Evolutionary conservation across 2,888 invertebrate genomes (phyloP), one percentile per base, ranked within the genome.

Genomic region (Allacma fusca): DNA sequence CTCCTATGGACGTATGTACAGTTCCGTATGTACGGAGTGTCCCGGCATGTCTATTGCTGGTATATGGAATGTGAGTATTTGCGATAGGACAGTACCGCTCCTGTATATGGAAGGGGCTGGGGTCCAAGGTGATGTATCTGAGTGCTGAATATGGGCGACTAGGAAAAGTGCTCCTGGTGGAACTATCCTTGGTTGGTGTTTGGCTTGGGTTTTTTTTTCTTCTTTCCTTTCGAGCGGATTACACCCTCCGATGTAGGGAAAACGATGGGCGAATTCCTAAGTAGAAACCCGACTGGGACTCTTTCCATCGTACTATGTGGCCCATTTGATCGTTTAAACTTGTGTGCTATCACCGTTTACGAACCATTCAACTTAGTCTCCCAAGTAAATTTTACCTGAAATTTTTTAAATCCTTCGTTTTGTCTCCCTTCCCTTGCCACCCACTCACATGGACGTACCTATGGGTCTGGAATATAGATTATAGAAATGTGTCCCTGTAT

Each of bases 271-370:
- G 21, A 62, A 62, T 13, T 62, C 21, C 24, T 75, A 70, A 44
- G 24, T 69, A 57, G 72, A 26, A 70, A 69, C 44, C 75, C 77
- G 79, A 79, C 79, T 79, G 80, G 80, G 80, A 80, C 77, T 75
- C 77, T 77, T 80, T 80, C 67, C 72, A 73, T 65, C 67, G 62
- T 72, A 73, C 69, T 69, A 74, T 70, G 73, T 65, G 76, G 78
- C 80, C 71, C 77, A 77, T 80, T 80, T 79, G 68, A 23, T 74
- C 76, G 72, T 71, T 78, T 77, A 75, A 78, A 75, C 34, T 50
- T 65, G 76, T 77, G 76, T 77, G 77, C 65, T 77, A 59, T 28
- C 57, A 19, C 24, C 16, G 44, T 72, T 67, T 77, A 72, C 44
- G 21, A 29, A 40, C 64, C 24, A 50, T 50, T 65, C 65, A 65